Evolutionary conservation across 2,113 vertebrate genomes (phyloP).

Genomic region (Neoarius graeffei): DNA sequence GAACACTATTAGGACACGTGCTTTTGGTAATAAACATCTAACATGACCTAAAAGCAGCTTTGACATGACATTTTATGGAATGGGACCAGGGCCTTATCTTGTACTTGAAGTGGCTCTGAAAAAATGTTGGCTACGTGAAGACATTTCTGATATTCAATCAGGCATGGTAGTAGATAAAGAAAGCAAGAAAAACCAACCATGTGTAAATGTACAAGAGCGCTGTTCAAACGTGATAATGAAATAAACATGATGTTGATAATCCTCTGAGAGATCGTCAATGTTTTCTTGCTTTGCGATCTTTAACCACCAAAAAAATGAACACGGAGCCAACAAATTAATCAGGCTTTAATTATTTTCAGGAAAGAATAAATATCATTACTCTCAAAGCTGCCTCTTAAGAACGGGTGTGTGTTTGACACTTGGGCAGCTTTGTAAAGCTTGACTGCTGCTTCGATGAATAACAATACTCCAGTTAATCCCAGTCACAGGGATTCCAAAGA

Average conservation of each 20-base stretch:
- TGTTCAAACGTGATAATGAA: background rate
- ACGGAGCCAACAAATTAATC: background rate
- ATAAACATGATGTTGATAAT: background rate
- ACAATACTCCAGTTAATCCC: conserved; percentile 26
- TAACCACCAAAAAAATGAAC: background rate
- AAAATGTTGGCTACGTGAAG: background rate
- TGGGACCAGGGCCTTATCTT: too few species aligned
- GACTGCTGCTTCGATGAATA: conserved; percentile 34
- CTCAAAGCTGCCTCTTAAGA: conserved; percentile 6
- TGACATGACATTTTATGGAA: too few species aligned
- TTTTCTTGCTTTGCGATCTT: background rate
- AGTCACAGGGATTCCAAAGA: conserved; percentile 31
- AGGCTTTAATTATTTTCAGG: background rate
- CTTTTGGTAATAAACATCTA: too few species aligned
- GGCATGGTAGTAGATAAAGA: background rate
- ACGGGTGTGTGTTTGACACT: conserved; percentile 12
- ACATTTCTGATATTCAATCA: background rate
- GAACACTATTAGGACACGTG: too few species aligned
- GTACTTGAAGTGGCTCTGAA: background rate
- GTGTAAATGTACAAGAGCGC: background rate
- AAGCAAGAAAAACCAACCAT: background rate
- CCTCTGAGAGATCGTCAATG: background rate
- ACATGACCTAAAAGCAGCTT: too few species aligned
- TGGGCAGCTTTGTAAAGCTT: conserved; percentile 7
- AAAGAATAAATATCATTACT: background rate